phyloP scores from a whole-genome alignment of 2,797 vertebrate species.

The Poeciliopsis presidionis region DNA sequence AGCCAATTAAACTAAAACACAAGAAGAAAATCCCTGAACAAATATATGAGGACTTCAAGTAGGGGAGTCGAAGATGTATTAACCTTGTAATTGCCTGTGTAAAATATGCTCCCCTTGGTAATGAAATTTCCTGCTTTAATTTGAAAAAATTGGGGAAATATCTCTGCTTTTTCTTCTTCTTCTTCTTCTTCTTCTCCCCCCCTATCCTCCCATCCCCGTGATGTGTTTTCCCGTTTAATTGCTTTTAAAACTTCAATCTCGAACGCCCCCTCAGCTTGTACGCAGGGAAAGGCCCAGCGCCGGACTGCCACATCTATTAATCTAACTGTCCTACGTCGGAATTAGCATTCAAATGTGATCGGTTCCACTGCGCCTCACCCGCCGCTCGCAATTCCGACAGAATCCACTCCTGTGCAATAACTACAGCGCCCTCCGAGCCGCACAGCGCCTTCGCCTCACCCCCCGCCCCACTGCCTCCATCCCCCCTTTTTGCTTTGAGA shows the following conservation, averaged over 20 bases:
- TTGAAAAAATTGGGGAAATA: conserved; percentile 76
- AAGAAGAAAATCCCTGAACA: conserved; percentile 69
- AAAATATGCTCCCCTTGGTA: conserved; percentile 74
- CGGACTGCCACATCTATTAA: conserved; percentile 74
- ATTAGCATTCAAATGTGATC: conserved; percentile 81
- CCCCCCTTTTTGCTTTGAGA: conserved; percentile 65
- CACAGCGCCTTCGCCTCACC: conserved; percentile 30
- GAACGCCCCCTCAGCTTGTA: conserved; percentile 65
- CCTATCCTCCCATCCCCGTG: conserved; percentile 28
- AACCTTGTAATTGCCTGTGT: conserved; percentile 79
- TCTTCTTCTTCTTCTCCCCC: background rate
- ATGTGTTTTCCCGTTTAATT: conserved; percentile 75
- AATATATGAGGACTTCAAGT: conserved; percentile 69
- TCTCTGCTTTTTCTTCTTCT: conserved; percentile 43
- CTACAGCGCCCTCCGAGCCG: conserved; percentile 75
- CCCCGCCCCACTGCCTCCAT: no score
- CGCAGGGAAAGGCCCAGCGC: conserved; percentile 48
- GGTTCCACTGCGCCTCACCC: conserved; percentile 68
- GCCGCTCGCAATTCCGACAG: conserved; percentile 69
- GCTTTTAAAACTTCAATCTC: conserved; percentile 77
- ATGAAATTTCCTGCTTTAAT: conserved; percentile 79
- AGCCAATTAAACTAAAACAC: conserved; percentile 73
- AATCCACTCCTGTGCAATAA: conserved; percentile 77
- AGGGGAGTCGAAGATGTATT: conserved; percentile 77
- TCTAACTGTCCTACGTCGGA: conserved; percentile 76